A percentile compares a stretch with the other conserved stretches of the same genome.
Evolutionary conservation across 1,140 invertebrate species (phyloP).

Genomic region (Trigoniulus corallinus): DNA sequence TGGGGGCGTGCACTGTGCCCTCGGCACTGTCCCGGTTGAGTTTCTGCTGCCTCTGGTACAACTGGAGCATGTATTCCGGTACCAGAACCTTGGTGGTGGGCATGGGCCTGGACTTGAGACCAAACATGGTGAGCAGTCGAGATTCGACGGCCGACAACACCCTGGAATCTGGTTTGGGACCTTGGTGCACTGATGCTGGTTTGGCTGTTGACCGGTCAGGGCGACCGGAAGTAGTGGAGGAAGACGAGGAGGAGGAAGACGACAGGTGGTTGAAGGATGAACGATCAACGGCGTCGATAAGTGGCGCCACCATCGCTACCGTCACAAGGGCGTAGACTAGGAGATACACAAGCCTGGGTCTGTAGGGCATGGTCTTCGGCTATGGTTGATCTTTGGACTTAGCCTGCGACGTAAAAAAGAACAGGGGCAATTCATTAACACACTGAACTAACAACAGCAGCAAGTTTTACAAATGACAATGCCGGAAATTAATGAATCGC

Average conservation of each 20-base stretch:
- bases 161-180: slow-evolving; percentile 2
- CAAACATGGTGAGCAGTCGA: slow-evolving; percentile 52
- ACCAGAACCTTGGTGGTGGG: slow-evolving; percentile 36
- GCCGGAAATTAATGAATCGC: too few species aligned
- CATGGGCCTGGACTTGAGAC: slow-evolving; percentile 43
- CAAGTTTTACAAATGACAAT: too few species aligned
- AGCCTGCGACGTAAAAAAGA: too few species aligned
- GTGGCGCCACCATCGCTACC: too few species aligned
- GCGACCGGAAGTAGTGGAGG: not conserved
- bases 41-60: slow-evolving; percentile 44
- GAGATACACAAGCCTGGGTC: too few species aligned
- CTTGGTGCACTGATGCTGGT: too few species aligned
- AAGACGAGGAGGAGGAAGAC: not conserved
- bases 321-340: too few species aligned
- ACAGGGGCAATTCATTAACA: too few species aligned
- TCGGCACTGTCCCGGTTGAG: slow-evolving; percentile 17
- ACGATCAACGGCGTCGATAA: too few species aligned
- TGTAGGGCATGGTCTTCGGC: too few species aligned
- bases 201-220: not conserved
- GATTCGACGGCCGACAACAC: slow-evolving; percentile 37
- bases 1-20: slow-evolving; percentile 26
- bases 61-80: slow-evolving; percentile 56
- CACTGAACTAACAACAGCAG: too few species aligned
- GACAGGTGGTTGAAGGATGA: not conserved
- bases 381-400: too few species aligned